phyloP scores from a whole-genome alignment of 2,888 invertebrate genomes.

The Teleiodes luculella region DNA sequence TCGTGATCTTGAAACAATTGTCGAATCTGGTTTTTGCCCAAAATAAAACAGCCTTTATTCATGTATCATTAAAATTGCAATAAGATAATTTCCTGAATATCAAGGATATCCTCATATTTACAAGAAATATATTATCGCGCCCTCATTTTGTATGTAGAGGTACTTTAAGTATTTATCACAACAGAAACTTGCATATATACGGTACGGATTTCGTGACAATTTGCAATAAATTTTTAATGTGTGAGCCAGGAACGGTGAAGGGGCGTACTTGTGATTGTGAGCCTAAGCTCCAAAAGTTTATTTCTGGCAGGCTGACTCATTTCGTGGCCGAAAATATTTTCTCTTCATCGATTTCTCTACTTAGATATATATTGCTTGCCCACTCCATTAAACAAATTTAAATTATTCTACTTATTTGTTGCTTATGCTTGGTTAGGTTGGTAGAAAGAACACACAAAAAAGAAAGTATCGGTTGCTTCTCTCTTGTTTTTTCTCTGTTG shows the following conservation, averaged over 20 bases:
- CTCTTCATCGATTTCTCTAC: not conserved
- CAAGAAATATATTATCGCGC: constrained; percentile 29
- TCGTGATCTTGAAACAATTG: constrained; percentile 7
- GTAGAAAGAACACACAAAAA: too few relatives aligned
- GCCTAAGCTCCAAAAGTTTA: constrained; percentile 15
- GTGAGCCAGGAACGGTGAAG: constrained; percentile 28
- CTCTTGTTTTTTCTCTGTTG: not conserved
- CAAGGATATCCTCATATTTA: constrained; percentile 30
- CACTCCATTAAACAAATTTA: too few relatives aligned
- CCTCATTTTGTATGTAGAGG: constrained; percentile 36
- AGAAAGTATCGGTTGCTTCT: too few relatives aligned
- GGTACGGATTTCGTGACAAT: constrained; percentile 37
- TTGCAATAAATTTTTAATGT: constrained; percentile 43
- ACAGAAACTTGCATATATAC: constrained; percentile 26
- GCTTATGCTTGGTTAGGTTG: too few relatives aligned
- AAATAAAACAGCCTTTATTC: not conserved
- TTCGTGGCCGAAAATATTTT: not conserved
- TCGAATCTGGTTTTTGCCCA: constrained; percentile 6
- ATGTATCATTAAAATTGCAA: constrained; percentile 4
- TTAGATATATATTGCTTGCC: not conserved
- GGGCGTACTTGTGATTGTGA: too few relatives aligned
- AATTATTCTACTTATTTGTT: too few relatives aligned
- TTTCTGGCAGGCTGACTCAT: not conserved
- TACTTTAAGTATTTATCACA: constrained; percentile 23
- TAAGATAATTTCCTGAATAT: constrained; percentile 34